Evolutionary conservation across 2,113 vertebrate genomes (phyloP).

Genomic region (Nesogale talazaci): DNA sequence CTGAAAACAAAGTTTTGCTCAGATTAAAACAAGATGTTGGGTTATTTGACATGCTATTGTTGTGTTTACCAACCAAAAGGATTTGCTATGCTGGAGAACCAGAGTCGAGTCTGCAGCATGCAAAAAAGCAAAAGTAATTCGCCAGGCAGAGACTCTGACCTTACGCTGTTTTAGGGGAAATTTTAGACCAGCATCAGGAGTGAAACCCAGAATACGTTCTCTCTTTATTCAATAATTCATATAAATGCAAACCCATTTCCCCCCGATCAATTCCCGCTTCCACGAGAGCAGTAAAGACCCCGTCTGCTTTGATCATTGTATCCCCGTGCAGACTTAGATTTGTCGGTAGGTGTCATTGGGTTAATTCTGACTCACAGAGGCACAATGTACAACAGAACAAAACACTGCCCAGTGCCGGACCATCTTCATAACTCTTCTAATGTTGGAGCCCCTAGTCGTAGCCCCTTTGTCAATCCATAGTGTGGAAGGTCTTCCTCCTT

Average conservation of each 20-base stretch:
- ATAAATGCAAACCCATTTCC: conserved; percentile 3
- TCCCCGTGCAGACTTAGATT: neutral
- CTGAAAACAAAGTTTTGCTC: conserved; percentile 46
- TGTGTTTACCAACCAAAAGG: conserved; percentile 27
- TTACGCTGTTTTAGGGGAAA: neutral
- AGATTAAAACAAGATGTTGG: conserved; percentile 58
- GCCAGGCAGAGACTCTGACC: neutral
- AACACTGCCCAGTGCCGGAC: too few relatives aligned
- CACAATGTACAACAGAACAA: too few relatives aligned
- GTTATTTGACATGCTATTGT: conserved; percentile 33
- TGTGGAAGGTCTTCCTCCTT: too few relatives aligned
- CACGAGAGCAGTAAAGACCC: neutral
- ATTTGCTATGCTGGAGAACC: conserved; percentile 25
- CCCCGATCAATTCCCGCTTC: conserved; percentile 8
- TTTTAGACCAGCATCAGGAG: neutral
- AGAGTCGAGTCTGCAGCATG: neutral
- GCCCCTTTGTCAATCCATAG: too few relatives aligned
- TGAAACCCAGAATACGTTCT: conserved; percentile 9
- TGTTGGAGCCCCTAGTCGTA: too few relatives aligned
- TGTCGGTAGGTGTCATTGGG: too few relatives aligned
- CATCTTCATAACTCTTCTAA: too few relatives aligned
- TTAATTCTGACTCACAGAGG: too few relatives aligned
- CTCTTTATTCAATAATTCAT: conserved; percentile 54
- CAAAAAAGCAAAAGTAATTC: neutral
- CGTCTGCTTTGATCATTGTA: conserved; percentile 13